Evolutionary conservation across 2,113 vertebrate genomes (phyloP), one percentile per base, ranked within the genome.

Genomic region (Apodemus sylvaticus): DNA sequence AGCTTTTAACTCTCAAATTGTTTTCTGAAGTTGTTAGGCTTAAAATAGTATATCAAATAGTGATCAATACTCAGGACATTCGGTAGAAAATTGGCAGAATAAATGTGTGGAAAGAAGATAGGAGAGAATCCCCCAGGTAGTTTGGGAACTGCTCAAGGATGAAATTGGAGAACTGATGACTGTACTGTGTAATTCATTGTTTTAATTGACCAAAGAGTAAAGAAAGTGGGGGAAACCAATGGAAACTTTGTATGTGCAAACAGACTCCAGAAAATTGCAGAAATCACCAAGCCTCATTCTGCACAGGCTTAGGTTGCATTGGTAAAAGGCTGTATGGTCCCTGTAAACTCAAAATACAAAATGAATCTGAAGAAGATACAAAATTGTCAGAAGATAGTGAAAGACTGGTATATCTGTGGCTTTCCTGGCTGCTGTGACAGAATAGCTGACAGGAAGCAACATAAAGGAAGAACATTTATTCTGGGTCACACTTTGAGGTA

Each of bases 1-100:
- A 85, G 93, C 92, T 88, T 95, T 71, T 97, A 55, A n/a, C 36
- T 92, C 64, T 87, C 81, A 93, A 95, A 93, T 93, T 96, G 74
- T 95, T 97, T 96, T 96, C 94, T 97, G 81, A 97, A 94, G 96
- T 87, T 95, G n/a, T 55, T 64, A 76, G 91, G 68, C 83, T 94
- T 96, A 93, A 96, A 91, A 87, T 93, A 94, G 66, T 94, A 90
- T 73, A 93, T 96, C 76, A 96, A 97, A 79, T 48, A 94, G 55
- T 93, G 68, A 96, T 97, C 91, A 93, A 95, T 97, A 97, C 62
- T 95, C 82, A 90, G 19, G 62, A 74, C 93, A 31, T 93, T 94
- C 58, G 76, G 94, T 78, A 90, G 74, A 51, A 97, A 96, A 95
- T 66, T 81, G 83, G 68, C 58, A 94, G 79, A 96, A 96, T 90